Base-by-base conservation (phyloP, 30 jellyfish, hydroid and myxozoan genomes). In the Rhopilema esculentum region DNA sequence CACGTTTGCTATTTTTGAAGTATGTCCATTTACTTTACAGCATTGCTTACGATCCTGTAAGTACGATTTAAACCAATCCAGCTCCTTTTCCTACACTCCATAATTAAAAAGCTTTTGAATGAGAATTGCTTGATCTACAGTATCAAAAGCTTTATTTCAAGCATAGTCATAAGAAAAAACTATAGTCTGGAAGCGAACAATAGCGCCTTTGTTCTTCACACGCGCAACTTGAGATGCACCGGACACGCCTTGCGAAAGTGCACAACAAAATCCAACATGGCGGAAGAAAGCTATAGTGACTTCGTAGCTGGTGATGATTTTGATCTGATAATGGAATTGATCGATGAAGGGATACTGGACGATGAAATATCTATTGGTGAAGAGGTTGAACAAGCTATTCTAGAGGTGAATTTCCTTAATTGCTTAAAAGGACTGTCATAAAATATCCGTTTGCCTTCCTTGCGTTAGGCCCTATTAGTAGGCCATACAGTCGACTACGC, bases 11-110 rank as follows among this genome's bases (percentile, higher is more conserved):
- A n/a, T n/a, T n/a, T n/a, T n/a, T n/a, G n/a, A n/a, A n/a, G n/a
- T n/a, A n/a, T n/a, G n/a, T n/a, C 74, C 84, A 73, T 0, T 73
- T 73, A 73, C 68, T 26, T 73, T 73, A 73, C 84, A 73, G 84
- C 84, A 73, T 73, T 73, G 84, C 84, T 73, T n/a, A 73, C 68
- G 84, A 20, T 76, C 75, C 87, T 76, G 87, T 32, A 76, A 49
- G 75, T 76, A 76, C 31, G 87, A 76, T 52, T 48, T 33, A 76
- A 76, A 76, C 87, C 75, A 76, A 52, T 33, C 87, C 0, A 76
- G 87, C 87, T 76, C 87, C 75, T 25, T 76, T 16, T 75, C 75
- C 87, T 57, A 50, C 87, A 76, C 50, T 76, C 76, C 87, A 49
- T 76, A 76, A 62, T 76, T 73, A 76, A 33, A 33, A 76, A 76